Base-by-base conservation (phyloP, 2,888 invertebrate genomes). In the Griposia aprilina region DNA sequence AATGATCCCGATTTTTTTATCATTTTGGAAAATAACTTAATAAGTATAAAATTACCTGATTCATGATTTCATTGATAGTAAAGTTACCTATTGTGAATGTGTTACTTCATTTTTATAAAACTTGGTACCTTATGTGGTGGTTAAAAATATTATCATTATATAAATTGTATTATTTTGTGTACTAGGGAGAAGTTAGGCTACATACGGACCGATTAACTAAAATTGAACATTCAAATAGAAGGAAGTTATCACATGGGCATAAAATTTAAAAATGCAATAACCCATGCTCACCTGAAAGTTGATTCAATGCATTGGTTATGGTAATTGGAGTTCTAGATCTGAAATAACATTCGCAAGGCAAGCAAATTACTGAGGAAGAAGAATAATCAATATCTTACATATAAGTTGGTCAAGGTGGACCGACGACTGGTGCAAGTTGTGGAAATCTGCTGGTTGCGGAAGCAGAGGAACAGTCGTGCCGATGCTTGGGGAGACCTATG, bases 271-370 rank as follows among this genome's bases (percentile, higher is more conserved):
- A 76, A 26, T 26, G 75, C 41, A 62, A 77, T 76, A 65, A 48
- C 55, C 57, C 48, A 65, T 57, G 45, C 55, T 26, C 57, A 48
- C 48, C 36, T 79, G 80, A 59, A 79, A 57, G 45, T 60, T 79
- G 59, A 83, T 77, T 83, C 59, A 77, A 79, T 83, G 52, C 83
- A 83, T 83, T 66, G 83, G 59, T 60, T 83, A 79, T 78, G 83
- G 83, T 78, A 79, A 79, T 79, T 78, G 23, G 45, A 66, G 78
- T 59, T 83, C 78, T 60, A 79, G 78, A 83, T 83, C 65, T 78
- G 59, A 78, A 52, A 77, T 83, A 80, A 77, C 52, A 78, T 66
- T 78, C 78, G 13, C 83, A 67, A 66, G 59, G 77, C 17, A n/a
- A 26, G 45, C 65, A 66, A 77, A 83, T 36, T 36, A 55, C 45